phyloP scores from a whole-genome alignment of 2,113 vertebrate species.

The Otocyon megalotis region DNA sequence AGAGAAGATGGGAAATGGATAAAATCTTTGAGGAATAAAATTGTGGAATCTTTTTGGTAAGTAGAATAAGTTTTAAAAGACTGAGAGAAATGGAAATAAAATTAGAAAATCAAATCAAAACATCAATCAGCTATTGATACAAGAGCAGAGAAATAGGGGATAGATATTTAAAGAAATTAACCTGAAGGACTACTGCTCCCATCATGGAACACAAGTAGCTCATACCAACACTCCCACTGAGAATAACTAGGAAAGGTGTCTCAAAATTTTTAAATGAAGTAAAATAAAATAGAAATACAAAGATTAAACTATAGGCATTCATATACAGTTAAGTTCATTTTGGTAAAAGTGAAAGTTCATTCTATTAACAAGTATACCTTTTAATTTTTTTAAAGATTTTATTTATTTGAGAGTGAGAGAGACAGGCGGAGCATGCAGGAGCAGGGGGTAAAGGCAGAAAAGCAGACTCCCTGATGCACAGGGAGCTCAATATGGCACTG shows the following conservation, averaged over 20 bases:
- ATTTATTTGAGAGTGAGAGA: too few relatives aligned
- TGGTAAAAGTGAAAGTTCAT: constrained; percentile 30
- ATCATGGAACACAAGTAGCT: neutral
- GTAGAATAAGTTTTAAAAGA: neutral
- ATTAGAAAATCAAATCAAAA: neutral
- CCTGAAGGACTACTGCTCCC: neutral
- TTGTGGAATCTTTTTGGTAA: neutral
- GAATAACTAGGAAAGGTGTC: neutral
- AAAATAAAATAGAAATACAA: neutral
- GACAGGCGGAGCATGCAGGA: too few relatives aligned
- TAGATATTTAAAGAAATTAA: constrained; percentile 25
- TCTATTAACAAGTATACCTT: neutral
- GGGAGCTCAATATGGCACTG: too few relatives aligned
- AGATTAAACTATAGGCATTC: neutral
- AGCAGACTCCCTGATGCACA: too few relatives aligned
- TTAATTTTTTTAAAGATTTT: too few relatives aligned
- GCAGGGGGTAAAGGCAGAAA: too few relatives aligned
- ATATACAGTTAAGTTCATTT: constrained; percentile 18
- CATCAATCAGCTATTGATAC: neutral
- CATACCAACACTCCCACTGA: neutral
- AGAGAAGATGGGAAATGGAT: neutral
- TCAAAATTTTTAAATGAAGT: neutral
- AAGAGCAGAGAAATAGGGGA: neutral
- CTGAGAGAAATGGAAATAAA: neutral
- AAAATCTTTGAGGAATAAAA: neutral